Percentiles rank a stretch among this genome's conserved stretches.
These are phyloP conservation scores for Panopea generosa DNA, from an alignment of 2,888 invertebrate genomes.

Conservation along the genomic window DNA sequence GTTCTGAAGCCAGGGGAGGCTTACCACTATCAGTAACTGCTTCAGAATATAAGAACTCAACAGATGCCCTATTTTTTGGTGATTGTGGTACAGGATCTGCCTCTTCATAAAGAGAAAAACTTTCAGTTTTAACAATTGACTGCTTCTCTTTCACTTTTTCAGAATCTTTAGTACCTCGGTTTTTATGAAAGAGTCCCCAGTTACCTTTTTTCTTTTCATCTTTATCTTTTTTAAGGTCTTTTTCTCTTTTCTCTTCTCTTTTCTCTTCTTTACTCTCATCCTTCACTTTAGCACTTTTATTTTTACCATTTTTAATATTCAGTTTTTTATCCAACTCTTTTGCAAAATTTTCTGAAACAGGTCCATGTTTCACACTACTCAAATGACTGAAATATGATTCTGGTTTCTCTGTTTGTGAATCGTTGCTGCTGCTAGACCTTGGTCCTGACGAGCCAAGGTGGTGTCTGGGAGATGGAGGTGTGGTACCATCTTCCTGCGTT, in stretches of 20 bases:
- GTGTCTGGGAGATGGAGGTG: neutral
- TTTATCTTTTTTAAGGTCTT: slow-evolving; percentile 29
- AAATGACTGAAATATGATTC: too few relatives aligned
- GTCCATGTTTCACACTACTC: slow-evolving; percentile 10
- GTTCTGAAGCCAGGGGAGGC: neutral
- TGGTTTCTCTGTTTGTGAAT: too few relatives aligned
- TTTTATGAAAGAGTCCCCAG: neutral
- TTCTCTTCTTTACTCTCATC: slow-evolving; percentile 39
- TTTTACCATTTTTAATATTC: slow-evolving; percentile 13
- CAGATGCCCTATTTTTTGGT: neutral
- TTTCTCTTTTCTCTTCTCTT: slow-evolving; percentile 27
- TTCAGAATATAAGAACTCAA: slow-evolving; percentile 35
- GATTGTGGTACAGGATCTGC: too few relatives aligned
- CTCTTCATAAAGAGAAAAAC: too few relatives aligned
- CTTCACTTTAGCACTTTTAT: slow-evolving; percentile 23
- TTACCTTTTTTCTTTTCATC: slow-evolving; percentile 20
- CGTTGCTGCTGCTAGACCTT: neutral
- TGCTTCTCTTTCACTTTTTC: slow-evolving; percentile 11
- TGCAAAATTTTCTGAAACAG: slow-evolving; percentile 12
- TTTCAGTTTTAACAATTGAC: too few relatives aligned
- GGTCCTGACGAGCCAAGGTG: neutral
- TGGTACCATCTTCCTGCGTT: too few relatives aligned
- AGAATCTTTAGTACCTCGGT: slow-evolving; percentile 13
- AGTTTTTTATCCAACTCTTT: slow-evolving; percentile 44
- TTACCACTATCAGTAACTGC: slow-evolving; percentile 2